Percentiles rank a stretch among this genome's conserved stretches.
Conservation (phyloP, 2,113 vertebrate genomes). For the Spea bombifrons region DNA sequence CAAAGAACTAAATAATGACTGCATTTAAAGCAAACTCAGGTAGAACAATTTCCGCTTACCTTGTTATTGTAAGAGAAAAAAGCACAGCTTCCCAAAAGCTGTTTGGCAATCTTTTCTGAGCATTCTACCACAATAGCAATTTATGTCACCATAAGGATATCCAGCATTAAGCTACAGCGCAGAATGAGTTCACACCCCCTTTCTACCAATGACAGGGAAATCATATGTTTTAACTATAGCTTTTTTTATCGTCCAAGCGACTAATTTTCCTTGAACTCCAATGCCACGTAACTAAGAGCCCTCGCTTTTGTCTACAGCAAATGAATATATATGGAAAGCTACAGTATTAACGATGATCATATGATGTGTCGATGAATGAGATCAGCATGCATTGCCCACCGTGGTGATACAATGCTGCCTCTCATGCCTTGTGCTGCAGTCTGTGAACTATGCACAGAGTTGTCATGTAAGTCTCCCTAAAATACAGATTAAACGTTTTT, state of each 20-base stretch:
- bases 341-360: slow-evolving; percentile 28
- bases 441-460: neutral
- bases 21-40: slow-evolving; percentile 1
- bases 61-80: slow-evolving; percentile 4
- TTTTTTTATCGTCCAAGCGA: slow-evolving; percentile 20
- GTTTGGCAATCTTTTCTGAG: neutral
- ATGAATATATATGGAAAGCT: slow-evolving; percentile 10
- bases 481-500: too few species aligned
- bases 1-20: slow-evolving; percentile 12
- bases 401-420: slow-evolving; percentile 14
- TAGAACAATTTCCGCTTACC: slow-evolving; percentile 14
- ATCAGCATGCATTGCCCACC: slow-evolving; percentile 9
- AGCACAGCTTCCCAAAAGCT: neutral
- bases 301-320: slow-evolving; percentile 22
- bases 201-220: slow-evolving; percentile 19
- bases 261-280: slow-evolving; percentile 22
- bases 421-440: neutral
- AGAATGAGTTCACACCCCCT: neutral
- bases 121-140: neutral
- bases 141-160: slow-evolving; percentile 12
- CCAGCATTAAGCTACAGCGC: neutral
- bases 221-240: slow-evolving; percentile 20
- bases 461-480: too few species aligned
- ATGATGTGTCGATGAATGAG: slow-evolving; percentile 14
- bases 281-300: slow-evolving; percentile 19